These are phyloP conservation scores for Tenthredo notha DNA, from an alignment of 2,888 invertebrate genomes.

Conservation along the genomic window DNA sequence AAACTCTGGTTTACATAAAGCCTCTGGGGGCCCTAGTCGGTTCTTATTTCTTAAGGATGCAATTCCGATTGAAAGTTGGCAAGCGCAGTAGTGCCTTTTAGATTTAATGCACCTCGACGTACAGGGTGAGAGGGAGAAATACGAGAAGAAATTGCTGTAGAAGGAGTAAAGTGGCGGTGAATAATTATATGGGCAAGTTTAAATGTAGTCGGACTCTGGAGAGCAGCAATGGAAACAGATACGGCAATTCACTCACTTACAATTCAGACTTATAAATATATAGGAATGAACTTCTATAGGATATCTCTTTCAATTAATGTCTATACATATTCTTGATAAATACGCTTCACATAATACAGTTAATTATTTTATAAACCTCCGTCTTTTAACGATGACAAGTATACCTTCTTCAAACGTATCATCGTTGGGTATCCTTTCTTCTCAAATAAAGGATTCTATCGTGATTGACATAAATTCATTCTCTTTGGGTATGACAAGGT, in stretches of 20 bases:
- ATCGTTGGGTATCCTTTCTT: background rate
- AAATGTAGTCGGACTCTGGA: constrained; percentile 2
- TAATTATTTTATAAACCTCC: background rate
- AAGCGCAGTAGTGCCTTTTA: background rate
- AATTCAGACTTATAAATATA: background rate
- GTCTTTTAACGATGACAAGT: background rate
- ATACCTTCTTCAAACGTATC: background rate
- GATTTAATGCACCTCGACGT: background rate
- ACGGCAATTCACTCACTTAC: background rate
- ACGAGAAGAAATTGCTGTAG: background rate
- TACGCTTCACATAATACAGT: background rate
- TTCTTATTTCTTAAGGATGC: constrained; percentile 21
- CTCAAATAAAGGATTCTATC: background rate
- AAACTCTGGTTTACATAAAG: constrained; percentile 6
- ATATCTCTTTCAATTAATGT: background rate
- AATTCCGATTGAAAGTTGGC: constrained; percentile 13
- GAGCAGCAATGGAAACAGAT: background rate
- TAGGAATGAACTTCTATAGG: background rate
- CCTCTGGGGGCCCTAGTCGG: background rate
- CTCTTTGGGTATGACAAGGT: background rate
- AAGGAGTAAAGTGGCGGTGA: background rate
- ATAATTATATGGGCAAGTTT: constrained; percentile 19
- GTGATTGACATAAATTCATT: background rate
- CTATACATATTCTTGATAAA: background rate
- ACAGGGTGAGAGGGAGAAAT: background rate